Evolutionary conservation across 2,888 invertebrate species (phyloP).

Genomic region (Ferdinandea cuprea): DNA sequence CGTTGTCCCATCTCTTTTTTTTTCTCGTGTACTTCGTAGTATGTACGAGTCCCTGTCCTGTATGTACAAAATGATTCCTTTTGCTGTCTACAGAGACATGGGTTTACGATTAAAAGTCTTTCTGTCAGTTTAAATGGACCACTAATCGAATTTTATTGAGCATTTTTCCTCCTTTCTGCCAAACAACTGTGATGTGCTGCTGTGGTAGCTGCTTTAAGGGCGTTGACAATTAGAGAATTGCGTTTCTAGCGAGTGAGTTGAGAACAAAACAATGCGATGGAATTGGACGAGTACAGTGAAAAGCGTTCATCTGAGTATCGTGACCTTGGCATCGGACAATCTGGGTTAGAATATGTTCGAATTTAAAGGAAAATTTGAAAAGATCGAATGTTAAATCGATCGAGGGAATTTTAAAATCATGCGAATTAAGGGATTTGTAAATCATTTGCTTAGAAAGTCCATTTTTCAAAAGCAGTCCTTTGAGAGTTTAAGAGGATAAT

Average conservation of each 20-base stretch:
- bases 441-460: too few relatives aligned
- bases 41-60: conserved; percentile 12
- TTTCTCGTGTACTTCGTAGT: conserved; percentile 10
- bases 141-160: conserved; percentile 64
- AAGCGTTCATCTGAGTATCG: too few relatives aligned
- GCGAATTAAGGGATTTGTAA: too few relatives aligned
- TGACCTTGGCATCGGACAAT: too few relatives aligned
- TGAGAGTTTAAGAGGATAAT: too few relatives aligned
- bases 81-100: conserved; percentile 53
- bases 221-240: conserved; percentile 39
- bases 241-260: conserved; percentile 5
- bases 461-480: too few relatives aligned
- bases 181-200: neutral
- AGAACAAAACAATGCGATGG: neutral
- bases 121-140: conserved; percentile 62
- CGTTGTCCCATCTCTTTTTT: conserved; percentile 52
- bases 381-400: too few relatives aligned
- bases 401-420: too few relatives aligned
- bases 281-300: too few relatives aligned
- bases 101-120: conserved; percentile 63
- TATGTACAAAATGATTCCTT: conserved; percentile 44
- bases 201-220: conserved; percentile 5
- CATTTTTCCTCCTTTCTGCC: conserved; percentile 46
- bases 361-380: too few relatives aligned
- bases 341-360: too few relatives aligned